Conservation (phyloP, 2,113 vertebrate genomes). For the Columba janthina region DNA sequence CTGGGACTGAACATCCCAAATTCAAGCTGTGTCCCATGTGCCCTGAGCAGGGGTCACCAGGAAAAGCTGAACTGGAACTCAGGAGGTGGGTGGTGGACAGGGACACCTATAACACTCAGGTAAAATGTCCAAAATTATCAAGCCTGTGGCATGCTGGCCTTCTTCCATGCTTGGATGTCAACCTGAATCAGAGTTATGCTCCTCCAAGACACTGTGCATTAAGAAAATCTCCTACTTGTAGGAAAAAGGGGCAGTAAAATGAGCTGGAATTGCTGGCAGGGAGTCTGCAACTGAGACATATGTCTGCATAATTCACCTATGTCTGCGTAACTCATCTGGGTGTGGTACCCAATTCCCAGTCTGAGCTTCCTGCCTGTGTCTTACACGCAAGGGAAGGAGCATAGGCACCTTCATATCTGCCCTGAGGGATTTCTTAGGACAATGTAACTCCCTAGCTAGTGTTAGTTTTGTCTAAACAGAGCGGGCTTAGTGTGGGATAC, state of each 20-base stretch:
- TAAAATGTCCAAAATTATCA: neutral
- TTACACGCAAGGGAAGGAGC: neutral
- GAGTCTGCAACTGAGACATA: neutral
- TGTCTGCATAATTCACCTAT: neutral
- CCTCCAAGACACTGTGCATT: neutral
- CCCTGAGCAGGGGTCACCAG: rapidly evolving
- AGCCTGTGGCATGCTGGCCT: neutral
- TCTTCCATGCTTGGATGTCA: neutral
- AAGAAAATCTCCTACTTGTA: neutral
- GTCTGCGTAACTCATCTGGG: no score
- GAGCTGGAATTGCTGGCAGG: neutral
- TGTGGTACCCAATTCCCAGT: neutral
- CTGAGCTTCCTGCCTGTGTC: neutral
- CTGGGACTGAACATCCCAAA: neutral
- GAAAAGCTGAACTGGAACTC: neutral
- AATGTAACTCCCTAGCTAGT: neutral
- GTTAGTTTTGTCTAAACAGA: neutral
- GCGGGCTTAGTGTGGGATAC: neutral
- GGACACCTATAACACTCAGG: neutral
- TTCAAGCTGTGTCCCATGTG: neutral
- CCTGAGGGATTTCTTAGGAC: neutral
- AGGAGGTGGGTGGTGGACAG: no score
- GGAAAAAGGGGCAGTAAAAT: neutral
- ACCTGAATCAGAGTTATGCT: rapidly evolving
- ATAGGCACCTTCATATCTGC: neutral